Base-by-base conservation (phyloP, 2,113 vertebrate species). In the Peucedramus taeniatus region DNA sequence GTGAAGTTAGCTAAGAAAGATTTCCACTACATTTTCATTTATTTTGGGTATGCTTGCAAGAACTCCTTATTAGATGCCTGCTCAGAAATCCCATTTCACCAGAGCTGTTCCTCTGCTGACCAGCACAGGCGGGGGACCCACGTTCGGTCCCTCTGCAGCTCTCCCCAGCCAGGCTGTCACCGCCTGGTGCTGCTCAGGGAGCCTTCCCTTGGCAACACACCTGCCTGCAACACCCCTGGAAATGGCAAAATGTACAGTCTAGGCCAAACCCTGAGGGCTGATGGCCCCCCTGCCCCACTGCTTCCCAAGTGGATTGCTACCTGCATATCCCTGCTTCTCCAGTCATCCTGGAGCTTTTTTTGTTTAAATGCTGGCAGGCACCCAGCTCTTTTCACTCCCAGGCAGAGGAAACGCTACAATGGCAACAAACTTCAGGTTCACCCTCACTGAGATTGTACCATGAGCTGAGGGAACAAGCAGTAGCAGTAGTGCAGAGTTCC, bases 1-100 rank as follows among this genome's bases (percentile, higher is more conserved):
- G 87, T 45, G 79, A 96, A 97, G 94, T 89, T 93, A 93, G 90
- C 94, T 74, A 61, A 81, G 94, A 84, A 59, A 66, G 69, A 71
- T 66, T 86, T 24, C 51, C 37, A 23, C 40, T 68, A 53, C n/a
- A 9, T 84, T 95, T 69, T 75, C 26, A 28, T 84, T 93, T 88
- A 24, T 64, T 76, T 50, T 26, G 68, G 56, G 39, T 31, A 51
- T 11, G 50, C 76, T 66, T 37, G 33, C 56, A 76, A 21, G 66
- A 68, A 11, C n/a, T 79, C 1, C 0, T 40, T 78, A 30, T 51
- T 69, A 56, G 72, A 54, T 11, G 39, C n/a, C 54, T 74, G 54
- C 61, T 72, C 45, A 69, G 64, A 71, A 80, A 61, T 69, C 31
- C 57, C 9, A 1, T 66, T 74, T 63, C 7, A 14, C 11, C 35